Conservation (phyloP, 2,888 invertebrate species). For the Tenthredo distinguenda region DNA sequence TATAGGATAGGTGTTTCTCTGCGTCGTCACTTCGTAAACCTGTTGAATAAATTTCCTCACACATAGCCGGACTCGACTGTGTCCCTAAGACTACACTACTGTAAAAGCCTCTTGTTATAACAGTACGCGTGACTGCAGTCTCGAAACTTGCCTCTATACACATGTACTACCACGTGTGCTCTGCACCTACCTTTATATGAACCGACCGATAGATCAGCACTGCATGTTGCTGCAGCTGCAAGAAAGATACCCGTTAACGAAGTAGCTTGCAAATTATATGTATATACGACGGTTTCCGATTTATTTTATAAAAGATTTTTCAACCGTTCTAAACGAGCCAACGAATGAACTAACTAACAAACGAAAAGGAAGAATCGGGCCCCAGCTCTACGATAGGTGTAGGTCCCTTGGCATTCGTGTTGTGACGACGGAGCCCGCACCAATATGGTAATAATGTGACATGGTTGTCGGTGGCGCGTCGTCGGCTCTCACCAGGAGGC, state of each 20-base stretch:
- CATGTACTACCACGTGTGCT: conserved; percentile 13
- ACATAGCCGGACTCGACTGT: conserved; percentile 24
- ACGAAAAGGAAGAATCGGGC: neutral
- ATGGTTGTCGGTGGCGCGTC: conserved; percentile 77
- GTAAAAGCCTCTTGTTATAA: conserved; percentile 34
- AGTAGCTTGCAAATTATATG: conserved; percentile 1
- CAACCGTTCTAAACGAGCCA: neutral
- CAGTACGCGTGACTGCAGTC: conserved; percentile 8
- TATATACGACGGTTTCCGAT: neutral
- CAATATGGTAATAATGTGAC: conserved; percentile 76
- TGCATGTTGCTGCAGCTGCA: neutral
- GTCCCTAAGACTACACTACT: conserved; percentile 25
- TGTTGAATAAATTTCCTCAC: conserved; percentile 69
- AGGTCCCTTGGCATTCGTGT: conserved; percentile 62
- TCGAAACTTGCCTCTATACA: conserved; percentile 21
- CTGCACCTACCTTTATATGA: neutral
- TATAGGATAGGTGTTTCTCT: conserved; percentile 72
- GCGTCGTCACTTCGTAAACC: conserved; percentile 77
- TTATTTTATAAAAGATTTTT: neutral
- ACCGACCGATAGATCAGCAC: conserved; percentile 21
- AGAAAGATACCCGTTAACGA: conserved; percentile 29
- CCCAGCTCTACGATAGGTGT: conserved; percentile 24
- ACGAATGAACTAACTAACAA: neutral
- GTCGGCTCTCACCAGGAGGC: conserved; percentile 76
- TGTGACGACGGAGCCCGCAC: conserved; percentile 75